Base-by-base conservation (phyloP, 2,797 vertebrate species). In the Potorous gilbertii region DNA sequence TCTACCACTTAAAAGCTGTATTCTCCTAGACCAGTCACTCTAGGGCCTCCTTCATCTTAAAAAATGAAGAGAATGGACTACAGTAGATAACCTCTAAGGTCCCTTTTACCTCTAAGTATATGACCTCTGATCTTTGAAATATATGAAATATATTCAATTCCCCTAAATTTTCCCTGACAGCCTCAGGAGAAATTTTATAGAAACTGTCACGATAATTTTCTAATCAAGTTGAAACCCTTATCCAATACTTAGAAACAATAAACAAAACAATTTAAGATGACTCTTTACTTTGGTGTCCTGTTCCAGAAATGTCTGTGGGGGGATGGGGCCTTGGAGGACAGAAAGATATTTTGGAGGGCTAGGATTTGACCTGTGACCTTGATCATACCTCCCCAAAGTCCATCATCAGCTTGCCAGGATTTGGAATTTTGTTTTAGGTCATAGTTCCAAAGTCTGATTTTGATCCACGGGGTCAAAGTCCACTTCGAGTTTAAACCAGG, bases 151-250 rank as follows among this genome's bases (percentile, higher is more conserved):
- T 74, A n/a, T 74, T 9, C 89, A 95, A 27, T 54, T 55, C 91
- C n/a, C 54, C 90, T 55, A 31, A 59, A 40, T 56, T 81, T 92
- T 55, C 93, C 27, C 66, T 92, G 92, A 89, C 96, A 94, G 81
- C 90, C 93, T 93, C 9, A 6, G 93, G 66, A 92, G 56, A 92
- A n/a, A 55, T 96, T 93, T 95, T 93, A 55, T 96, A 96, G 97
- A 97, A 97, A 97, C 96, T 91, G 40, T 96, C 94, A 95, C 96
- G 94, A 95, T 96, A 97, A 96, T 98, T 97, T 97, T 97, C 97
- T 97, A 97, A 98, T 98, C 97, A 97, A 97, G 95, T 96, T 96
- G 96, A 97, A 98, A 97, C 97, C 97, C 74, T 94, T 94, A 97
- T 96, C 96, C 96, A 95, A 0, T 96, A 97, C 97, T 97, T 98